phyloP scores from a whole-genome alignment of 2,797 vertebrate genomes.

The Chelonia mydas region DNA sequence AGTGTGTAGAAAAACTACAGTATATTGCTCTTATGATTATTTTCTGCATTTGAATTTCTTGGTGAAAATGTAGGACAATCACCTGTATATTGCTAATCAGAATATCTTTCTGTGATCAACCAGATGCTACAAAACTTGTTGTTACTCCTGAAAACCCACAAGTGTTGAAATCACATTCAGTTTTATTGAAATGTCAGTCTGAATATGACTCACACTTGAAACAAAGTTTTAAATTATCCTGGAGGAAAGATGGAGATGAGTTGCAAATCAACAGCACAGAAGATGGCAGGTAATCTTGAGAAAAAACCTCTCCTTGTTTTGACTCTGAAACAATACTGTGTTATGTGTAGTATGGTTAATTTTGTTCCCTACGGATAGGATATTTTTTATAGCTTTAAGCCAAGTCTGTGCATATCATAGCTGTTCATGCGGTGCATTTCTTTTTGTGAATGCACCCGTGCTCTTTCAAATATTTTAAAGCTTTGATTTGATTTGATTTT shows the following conservation, averaged over 20 bases:
- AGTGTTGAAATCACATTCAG: slow-evolving; percentile 83
- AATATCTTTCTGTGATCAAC: slow-evolving; percentile 42
- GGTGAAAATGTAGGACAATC: slow-evolving; percentile 18
- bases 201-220: slow-evolving; percentile 89
- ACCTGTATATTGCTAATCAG: slow-evolving; percentile 40
- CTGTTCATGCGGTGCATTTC: fast-evolving
- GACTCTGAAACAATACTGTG: background rate
- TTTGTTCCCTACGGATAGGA: background rate
- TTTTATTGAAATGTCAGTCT: slow-evolving; percentile 89
- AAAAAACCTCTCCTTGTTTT: background rate
- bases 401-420: slow-evolving; percentile 7
- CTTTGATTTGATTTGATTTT: background rate
- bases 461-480: background rate
- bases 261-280: slow-evolving; percentile 86
- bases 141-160: slow-evolving; percentile 85
- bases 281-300: slow-evolving; percentile 83
- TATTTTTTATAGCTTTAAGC: slow-evolving; percentile 8
- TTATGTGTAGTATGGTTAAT: background rate
- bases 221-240: slow-evolving; percentile 88
- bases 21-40: slow-evolving; percentile 14
- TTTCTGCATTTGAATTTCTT: slow-evolving; percentile 6
- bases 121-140: slow-evolving; percentile 91
- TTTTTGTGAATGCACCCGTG: background rate
- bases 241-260: slow-evolving; percentile 88
- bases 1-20: background rate